Conservation (phyloP, 2,797 vertebrate genomes). For the Setipinna tenuifilis region DNA sequence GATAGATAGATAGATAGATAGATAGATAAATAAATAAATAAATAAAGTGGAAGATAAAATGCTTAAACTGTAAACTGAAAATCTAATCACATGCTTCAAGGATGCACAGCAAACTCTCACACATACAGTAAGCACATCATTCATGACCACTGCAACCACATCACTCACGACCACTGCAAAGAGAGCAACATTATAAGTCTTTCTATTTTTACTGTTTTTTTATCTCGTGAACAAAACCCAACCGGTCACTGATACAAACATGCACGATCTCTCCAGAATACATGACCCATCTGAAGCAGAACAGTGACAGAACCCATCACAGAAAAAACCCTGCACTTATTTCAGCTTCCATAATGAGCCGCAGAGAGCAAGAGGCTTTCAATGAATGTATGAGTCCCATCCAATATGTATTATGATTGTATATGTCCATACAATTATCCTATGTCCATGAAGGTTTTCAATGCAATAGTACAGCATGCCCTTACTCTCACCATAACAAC, state of each 20-base stretch:
- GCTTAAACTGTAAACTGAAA: background rate
- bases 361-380: background rate
- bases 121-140: too few relatives aligned
- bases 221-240: too few relatives aligned
- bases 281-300: background rate
- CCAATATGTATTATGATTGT: too few relatives aligned
- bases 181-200: too few relatives aligned
- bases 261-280: background rate
- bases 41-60: background rate
- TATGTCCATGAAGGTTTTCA: background rate
- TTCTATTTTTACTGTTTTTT: too few relatives aligned
- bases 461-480: background rate
- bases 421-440: background rate
- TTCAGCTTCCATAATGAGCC: background rate
- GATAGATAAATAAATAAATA: too few relatives aligned
- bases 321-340: background rate
- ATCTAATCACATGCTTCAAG: background rate
- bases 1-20: too few relatives aligned
- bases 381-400: background rate
- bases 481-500: conserved; percentile 24
- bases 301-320: background rate
- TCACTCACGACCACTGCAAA: too few relatives aligned
- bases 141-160: too few relatives aligned
- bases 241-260: background rate
- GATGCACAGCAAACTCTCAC: background rate